phyloP scores from a whole-genome alignment of 1,140 invertebrate genomes.

The Listronotus oregonensis region DNA sequence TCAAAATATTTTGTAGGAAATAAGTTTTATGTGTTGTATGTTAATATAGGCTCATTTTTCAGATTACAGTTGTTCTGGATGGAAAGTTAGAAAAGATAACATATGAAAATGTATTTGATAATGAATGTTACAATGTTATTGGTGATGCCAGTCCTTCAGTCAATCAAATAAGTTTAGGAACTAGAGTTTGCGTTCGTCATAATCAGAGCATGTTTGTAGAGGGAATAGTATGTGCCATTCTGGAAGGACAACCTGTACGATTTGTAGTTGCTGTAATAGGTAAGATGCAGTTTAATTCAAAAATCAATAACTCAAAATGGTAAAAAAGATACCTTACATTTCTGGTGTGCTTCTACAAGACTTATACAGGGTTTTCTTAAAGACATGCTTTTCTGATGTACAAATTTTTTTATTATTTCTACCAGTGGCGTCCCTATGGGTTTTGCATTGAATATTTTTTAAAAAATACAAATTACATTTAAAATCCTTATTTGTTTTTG shows the following conservation, averaged over 20 bases:
- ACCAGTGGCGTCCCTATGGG: no score
- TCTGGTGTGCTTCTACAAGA: no score
- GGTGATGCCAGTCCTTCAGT: conserved; percentile 89
- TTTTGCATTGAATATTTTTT: no score
- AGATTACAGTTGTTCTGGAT: conserved; percentile 78
- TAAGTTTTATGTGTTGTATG: no score
- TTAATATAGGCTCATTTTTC: conserved; percentile 33
- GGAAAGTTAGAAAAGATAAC: conserved; percentile 64
- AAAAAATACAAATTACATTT: no score
- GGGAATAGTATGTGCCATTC: conserved; percentile 77
- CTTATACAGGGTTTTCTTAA: no score
- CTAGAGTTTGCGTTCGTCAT: conserved; percentile 60
- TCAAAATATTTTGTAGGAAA: no score
- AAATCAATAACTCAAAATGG: no score
- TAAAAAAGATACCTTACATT: no score
- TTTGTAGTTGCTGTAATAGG: conserved; percentile 76
- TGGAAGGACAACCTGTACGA: conserved; percentile 68
- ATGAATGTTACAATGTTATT: conserved; percentile 85
- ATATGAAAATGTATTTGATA: conserved; percentile 72
- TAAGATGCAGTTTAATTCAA: conserved; percentile 1
- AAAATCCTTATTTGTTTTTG: no score
- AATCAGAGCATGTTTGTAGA: conserved; percentile 76
- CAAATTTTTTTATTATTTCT: no score
- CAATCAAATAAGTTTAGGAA: conserved; percentile 66
- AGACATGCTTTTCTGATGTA: no score